Percentiles rank a stretch among this genome's conserved stretches.
phyloP scores from a whole-genome alignment of 2,888 invertebrate species.

The Melanchra persicariae region DNA sequence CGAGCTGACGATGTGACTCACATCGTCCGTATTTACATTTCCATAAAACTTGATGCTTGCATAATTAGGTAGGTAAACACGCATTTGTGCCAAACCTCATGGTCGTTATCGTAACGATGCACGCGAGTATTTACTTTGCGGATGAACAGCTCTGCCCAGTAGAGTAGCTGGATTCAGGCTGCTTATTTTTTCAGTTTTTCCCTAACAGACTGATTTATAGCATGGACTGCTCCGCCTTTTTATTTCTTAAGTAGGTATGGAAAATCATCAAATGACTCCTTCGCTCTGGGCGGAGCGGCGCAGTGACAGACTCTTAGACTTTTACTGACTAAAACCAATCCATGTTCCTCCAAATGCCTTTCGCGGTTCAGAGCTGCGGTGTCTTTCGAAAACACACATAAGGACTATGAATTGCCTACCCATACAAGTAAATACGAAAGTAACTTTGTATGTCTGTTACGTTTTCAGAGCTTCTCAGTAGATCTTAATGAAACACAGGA shows the following conservation, averaged over 20 bases:
- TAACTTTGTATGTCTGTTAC: neutral
- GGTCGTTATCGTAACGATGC: neutral
- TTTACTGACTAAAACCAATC: too few relatives aligned
- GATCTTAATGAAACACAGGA: neutral
- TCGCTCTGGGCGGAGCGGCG: too few relatives aligned
- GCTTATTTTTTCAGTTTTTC: neutral
- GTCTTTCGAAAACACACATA: too few relatives aligned
- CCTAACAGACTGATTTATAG: neutral
- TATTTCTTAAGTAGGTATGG: too few relatives aligned
- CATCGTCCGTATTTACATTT: neutral
- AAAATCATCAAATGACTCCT: too few relatives aligned
- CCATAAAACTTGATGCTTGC: constrained; percentile 5
- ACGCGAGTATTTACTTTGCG: constrained; percentile 17
- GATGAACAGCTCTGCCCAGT: constrained; percentile 28
- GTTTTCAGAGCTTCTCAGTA: neutral
- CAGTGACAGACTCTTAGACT: too few relatives aligned
- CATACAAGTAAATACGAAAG: neutral
- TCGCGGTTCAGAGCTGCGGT: too few relatives aligned
- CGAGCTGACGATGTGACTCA: neutral
- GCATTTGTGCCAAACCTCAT: constrained; percentile 5
- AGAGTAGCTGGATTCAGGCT: too few relatives aligned
- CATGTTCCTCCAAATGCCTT: too few relatives aligned
- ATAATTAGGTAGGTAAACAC: neutral
- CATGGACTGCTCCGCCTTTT: neutral
- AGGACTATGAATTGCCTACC: neutral